Evolutionary conservation across 2,888 invertebrate genomes (phyloP), one percentile per base, ranked within the genome.

Genomic region (Heliconius charithonia): DNA sequence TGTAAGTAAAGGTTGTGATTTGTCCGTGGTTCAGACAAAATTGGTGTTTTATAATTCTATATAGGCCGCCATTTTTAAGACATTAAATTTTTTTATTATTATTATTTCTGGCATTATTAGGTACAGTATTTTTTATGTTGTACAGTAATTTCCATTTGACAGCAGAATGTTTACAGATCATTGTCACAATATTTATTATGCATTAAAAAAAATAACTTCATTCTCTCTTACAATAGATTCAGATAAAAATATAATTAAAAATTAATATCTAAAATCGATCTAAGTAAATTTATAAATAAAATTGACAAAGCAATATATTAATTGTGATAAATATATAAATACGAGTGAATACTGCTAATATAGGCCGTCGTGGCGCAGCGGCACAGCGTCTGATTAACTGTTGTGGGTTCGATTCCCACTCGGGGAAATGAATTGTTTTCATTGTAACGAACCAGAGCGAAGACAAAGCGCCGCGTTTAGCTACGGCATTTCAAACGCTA

Each of bases 251-350:
- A 10, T 41, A 3, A 45, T 69, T 69, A 25, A 67, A 32, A 10
- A n/a, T n/a, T 69, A 69, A 69, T 13, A 13, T 41, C 1, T 41
- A 69, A 69, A 6, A n/a, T 67, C 41, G 12, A 67, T 67, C 41
- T 41, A 67, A 67, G 67, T 41, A 45, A 41, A 41, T 41, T 25
- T n/a, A 12, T 67, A 67, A 67, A 25, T 41, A 69, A 69, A 45
- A 45, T 25, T 69, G 69, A 69, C 69, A 69, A 69, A 69, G 69
- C 69, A 69, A 69, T 69, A 69, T 25, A 25, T 69, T 41, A 29
- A 69, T 69, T 69, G 65, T 51, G 45, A 69, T 69, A 66, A 56
- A 45, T 56, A 59, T 41, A 69, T 66, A 51, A 51, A n/a, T 59
- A 22, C 9, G 59, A 59, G 59, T 59, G 59, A 59, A 12, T 59